Percentiles rank a stretch among this genome's conserved stretches.
These are phyloP conservation scores for Drosophila neonasuta DNA, from an alignment of 2,888 invertebrate genomes.

Conservation along the genomic window DNA sequence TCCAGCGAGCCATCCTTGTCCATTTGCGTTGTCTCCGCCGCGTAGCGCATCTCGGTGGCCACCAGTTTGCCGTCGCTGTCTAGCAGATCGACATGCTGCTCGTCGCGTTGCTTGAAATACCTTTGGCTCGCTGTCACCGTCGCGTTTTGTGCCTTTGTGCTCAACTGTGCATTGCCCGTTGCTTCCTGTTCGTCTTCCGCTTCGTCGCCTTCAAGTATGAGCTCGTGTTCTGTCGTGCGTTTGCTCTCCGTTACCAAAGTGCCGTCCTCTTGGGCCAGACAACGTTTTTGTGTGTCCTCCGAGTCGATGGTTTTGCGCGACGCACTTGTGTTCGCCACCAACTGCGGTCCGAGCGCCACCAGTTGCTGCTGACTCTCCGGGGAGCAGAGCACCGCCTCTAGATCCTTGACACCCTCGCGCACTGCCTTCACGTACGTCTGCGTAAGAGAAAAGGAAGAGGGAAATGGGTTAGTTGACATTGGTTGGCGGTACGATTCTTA, in stretches of 20 bases:
- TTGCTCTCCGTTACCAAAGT: constrained; percentile 93
- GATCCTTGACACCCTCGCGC: constrained; percentile 85
- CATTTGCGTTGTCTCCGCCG: constrained; percentile 92
- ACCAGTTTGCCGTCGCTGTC: constrained; percentile 92
- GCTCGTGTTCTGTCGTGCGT: constrained; percentile 92
- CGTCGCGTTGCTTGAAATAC: constrained; percentile 89
- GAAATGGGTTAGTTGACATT: neutral
- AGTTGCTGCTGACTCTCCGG: constrained; percentile 85
- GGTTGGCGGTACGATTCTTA: too few species aligned
- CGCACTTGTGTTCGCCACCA: constrained; percentile 89
- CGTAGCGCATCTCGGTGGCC: constrained; percentile 90
- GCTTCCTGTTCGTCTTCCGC: constrained; percentile 80
- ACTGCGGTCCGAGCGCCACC: constrained; percentile 87
- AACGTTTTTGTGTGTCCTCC: constrained; percentile 90
- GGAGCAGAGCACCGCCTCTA: constrained; percentile 87
- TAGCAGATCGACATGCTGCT: constrained; percentile 91
- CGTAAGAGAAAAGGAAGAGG: too few species aligned
- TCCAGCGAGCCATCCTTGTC: constrained; percentile 87
- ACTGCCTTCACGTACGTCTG: constrained; percentile 91
- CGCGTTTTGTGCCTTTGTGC: constrained; percentile 40
- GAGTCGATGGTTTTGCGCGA: constrained; percentile 92
- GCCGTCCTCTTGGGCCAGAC: constrained; percentile 90
- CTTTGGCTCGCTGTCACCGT: constrained; percentile 84
- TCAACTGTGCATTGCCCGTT: constrained; percentile 71
- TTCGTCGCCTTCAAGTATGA: constrained; percentile 87